Percentiles rank a stretch among this genome's conserved stretches.
phyloP scores from a whole-genome alignment of 2,797 vertebrate species.

The Triplophysa bombifrons region DNA sequence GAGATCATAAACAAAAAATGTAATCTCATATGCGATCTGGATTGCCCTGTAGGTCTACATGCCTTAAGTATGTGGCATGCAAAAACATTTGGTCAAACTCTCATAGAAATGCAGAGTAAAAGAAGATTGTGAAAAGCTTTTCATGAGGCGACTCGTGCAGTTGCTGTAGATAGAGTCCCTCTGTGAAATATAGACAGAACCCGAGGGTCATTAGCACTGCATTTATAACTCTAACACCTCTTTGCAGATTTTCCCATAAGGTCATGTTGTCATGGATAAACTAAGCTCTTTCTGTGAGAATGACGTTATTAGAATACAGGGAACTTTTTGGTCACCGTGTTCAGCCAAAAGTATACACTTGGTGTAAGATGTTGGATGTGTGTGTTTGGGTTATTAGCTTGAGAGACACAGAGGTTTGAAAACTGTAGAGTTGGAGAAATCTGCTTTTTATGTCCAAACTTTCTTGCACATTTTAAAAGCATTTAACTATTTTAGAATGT shows the following conservation, averaged over 20 bases:
- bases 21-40: neutral
- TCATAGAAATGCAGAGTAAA: constrained; percentile 9
- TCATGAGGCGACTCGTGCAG: constrained; percentile 35
- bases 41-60: neutral
- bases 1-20: constrained; percentile 12
- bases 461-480: neutral
- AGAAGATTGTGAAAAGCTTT: neutral
- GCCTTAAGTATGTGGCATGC: neutral
- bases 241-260: constrained; percentile 48
- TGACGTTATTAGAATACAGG: neutral
- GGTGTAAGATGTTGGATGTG: constrained; percentile 42
- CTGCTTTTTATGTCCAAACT: neutral
- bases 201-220: constrained; percentile 69
- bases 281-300: constrained; percentile 27
- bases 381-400: constrained; percentile 31
- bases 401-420: constrained; percentile 11
- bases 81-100: constrained; percentile 10
- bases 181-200: constrained; percentile 74
- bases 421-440: constrained; percentile 13
- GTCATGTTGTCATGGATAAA: constrained; percentile 39
- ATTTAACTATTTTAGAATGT: neutral
- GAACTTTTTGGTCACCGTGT: neutral
- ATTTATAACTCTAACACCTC: constrained; percentile 63
- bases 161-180: constrained; percentile 58
- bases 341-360: constrained; percentile 32